Base-by-base conservation (phyloP, 2,797 vertebrate genomes). In the Podarcis lilfordi region DNA sequence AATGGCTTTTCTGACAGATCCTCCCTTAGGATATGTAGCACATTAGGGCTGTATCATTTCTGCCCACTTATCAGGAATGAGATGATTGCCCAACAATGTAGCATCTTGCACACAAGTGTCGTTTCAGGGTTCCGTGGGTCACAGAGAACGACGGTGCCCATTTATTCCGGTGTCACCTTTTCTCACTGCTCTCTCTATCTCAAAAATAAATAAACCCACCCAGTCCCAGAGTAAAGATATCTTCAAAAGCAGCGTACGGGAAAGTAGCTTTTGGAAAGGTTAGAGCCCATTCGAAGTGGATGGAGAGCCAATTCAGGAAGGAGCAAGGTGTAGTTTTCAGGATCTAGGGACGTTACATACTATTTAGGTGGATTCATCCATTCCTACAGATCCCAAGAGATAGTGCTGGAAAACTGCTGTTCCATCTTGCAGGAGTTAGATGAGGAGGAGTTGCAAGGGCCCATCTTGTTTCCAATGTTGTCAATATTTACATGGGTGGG, bases 221-320 rank as follows among this genome's bases (percentile, higher is more conserved):
- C 50, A 55, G 50, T 55, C 50, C 50, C 50, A 55, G 8, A 88
- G 4, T 1, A 86, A 86, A 90, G 79, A 45, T 81, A 75, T 4
- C 15, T 86, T 64, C 90, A 94, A 90, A 68, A 29, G 50, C 83
- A 89, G 84, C 69, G 1, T 15, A 92, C n/a, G 21, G 89, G 79
- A 6, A 76, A 77, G 61, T 1, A 87, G 68, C 8, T 19, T 13
- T 1, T 77, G 4, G 8, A 55, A 40, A 71, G 5, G 82, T 0
- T 80, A 15, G 27, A 79, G 27, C 66, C 19, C 10, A 32, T 81
- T 80, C 68, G 72, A 32, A 72, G 6, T 72, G 35, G 19, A 86
- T 1, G 32, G 87, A 40, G 32, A 43, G 50, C 29, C 61, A 61
- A 43, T 79, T 32, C 21, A 35, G 50, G 50, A 64, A 66, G 71